These are phyloP conservation scores for Urophycis tenuis DNA, from an alignment of 2,797 vertebrate genomes.

Conservation along the genomic window DNA sequence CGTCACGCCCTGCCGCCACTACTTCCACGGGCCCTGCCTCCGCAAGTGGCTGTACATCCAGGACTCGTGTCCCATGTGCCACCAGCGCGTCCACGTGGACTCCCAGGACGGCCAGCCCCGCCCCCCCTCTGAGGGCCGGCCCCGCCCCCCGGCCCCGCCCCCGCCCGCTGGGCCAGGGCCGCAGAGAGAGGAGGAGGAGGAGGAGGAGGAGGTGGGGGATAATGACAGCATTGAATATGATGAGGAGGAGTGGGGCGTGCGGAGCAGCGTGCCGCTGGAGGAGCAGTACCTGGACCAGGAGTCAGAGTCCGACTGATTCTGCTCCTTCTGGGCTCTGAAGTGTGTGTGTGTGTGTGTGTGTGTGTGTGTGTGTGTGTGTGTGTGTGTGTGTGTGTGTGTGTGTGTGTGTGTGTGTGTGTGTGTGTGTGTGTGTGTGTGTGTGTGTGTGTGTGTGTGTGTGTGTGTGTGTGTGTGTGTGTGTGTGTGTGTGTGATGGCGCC, in stretches of 20 bases:
- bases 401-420: too few species aligned
- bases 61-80: slow-evolving; percentile 99
- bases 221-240: slow-evolving; percentile 87
- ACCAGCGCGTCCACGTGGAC: slow-evolving; percentile 92
- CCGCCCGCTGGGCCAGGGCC: slow-evolving; percentile 59
- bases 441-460: too few species aligned
- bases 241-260: slow-evolving; percentile 77
- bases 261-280: slow-evolving; percentile 60
- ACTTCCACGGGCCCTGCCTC: slow-evolving; percentile 94
- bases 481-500: too few species aligned
- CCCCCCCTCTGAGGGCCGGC: slow-evolving; percentile 67
- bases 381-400: too few species aligned
- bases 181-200: slow-evolving; percentile 50
- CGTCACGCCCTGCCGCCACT: slow-evolving; percentile 92
- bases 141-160: not conserved
- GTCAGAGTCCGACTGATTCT: slow-evolving; percentile 66
- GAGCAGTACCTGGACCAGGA: slow-evolving; percentile 82
- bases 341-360: too few species aligned
- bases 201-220: slow-evolving; percentile 72
- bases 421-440: too few species aligned
- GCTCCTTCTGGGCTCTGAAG: slow-evolving; percentile 37
- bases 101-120: slow-evolving; percentile 73
- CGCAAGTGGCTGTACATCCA: slow-evolving; percentile 99
- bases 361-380: too few species aligned
- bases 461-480: too few species aligned